Conservation (phyloP, 1,140 invertebrate species). For the Drosophila truncata region DNA sequence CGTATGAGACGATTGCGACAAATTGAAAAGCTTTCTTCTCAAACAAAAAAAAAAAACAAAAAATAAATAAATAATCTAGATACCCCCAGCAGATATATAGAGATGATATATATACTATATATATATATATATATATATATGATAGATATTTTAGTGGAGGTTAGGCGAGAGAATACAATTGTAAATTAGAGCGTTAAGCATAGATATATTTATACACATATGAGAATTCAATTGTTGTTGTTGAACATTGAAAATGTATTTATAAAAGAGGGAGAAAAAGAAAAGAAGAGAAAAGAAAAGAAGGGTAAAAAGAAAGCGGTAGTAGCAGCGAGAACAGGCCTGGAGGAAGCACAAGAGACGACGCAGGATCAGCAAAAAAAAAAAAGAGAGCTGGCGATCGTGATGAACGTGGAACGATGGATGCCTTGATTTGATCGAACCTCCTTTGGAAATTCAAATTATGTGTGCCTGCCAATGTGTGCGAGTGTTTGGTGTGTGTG, state of each 20-base stretch:
- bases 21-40: conserved; percentile 43
- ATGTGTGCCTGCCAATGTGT: conserved; percentile 18
- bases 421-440: conserved; percentile 46
- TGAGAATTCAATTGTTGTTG: conserved; percentile 76
- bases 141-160: conserved; percentile 40
- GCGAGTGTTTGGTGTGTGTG: conserved; percentile 3
- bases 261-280: conserved; percentile 27
- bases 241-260: conserved; percentile 90
- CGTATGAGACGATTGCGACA: background rate
- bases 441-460: conserved; percentile 1
- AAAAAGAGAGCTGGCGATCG: background rate
- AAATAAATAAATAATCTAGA: conserved; percentile 15
- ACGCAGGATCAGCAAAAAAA: background rate
- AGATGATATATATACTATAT: conserved; percentile 20
- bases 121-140: conserved; percentile 27
- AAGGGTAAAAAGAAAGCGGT: conserved; percentile 8
- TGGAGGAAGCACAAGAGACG: background rate
- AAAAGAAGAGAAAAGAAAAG: background rate
- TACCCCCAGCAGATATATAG: conserved; percentile 4
- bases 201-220: conserved; percentile 65
- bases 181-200: conserved; percentile 73
- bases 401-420: conserved; percentile 31
- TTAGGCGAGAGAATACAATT: conserved; percentile 50
- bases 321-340: background rate
- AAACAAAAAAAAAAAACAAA: background rate